Evolutionary conservation across 2,888 invertebrate genomes (phyloP), one percentile per base, ranked within the genome.

Genomic region (Leucophora obtusa): DNA sequence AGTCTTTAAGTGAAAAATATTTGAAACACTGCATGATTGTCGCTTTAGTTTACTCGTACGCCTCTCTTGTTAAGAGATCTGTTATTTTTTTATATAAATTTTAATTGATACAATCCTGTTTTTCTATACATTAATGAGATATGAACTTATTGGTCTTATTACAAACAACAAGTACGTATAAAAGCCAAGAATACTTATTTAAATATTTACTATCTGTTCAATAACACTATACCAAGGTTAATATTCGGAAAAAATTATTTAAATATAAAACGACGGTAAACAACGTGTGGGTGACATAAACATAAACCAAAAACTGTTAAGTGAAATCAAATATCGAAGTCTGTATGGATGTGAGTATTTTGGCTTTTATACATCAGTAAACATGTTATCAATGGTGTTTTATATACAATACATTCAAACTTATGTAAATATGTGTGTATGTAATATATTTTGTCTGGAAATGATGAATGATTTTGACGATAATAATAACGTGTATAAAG

Each of bases 241-340:
- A 63, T 43, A 63, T 63, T 14, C 35, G 51, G 51, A 51, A 50
- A 63, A 51, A 63, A 63, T 62, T 62, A 50, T 47, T 47, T n/a
- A 58, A 50, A 24, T 51, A 7, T 38, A 38, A 35, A 63, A 53
- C 18, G 35, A 35, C 53, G 0, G 14, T 53, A 53, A 53, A 35
- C 53, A 53, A 53, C 17, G 18, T 65, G 33, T 58, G 56, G 28
- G 65, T 6, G 53, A 18, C 65, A 53, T 15, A 21, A 51, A 21
- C 65, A 65, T 21, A 65, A 65, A 38, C 65, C 65, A 65, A 53
- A 35, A 65, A 65, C 15, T 53, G 65, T 53, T 53, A 53, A 65
- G 53, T 65, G 53, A 54, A 53, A 65, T 65, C 53, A 53, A 65
- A 54, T 65, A 24, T 65, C 53, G 51, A 51, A 35, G 63, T 50